Conservation (phyloP, 1,140 invertebrate species). For the Tetragnatha versicolor region DNA sequence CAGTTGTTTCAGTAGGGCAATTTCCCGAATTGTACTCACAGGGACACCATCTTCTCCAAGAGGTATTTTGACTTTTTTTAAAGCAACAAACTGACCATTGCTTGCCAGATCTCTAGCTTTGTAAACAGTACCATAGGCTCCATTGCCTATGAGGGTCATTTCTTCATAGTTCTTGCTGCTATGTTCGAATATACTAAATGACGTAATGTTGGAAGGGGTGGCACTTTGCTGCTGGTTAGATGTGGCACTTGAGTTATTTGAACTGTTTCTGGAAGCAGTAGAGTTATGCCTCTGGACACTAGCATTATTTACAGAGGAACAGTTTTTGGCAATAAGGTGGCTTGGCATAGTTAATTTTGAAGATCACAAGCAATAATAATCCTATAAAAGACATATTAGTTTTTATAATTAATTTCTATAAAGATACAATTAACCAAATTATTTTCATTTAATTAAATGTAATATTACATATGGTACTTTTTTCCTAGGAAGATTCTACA, state of each 20-base stretch:
- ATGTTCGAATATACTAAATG: slow-evolving; percentile 47
- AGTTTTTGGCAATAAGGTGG: slow-evolving; percentile 22
- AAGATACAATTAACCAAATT: neutral
- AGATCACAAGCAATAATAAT: neutral
- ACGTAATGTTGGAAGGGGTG: slow-evolving; percentile 21
- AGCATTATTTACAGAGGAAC: neutral
- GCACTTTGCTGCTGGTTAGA: neutral
- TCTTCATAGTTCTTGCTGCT: slow-evolving; percentile 58
- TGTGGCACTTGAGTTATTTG: neutral
- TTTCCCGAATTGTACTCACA: slow-evolving; percentile 87
- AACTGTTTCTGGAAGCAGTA: neutral
- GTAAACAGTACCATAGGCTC: slow-evolving; percentile 93
- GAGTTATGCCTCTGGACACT: neutral
- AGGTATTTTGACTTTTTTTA: slow-evolving; percentile 88
- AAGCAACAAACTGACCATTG: slow-evolving; percentile 80
- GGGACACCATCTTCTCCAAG: slow-evolving; percentile 90
- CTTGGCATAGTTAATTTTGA: slow-evolving; percentile 31
- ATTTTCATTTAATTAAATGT: neutral
- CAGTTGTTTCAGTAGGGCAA: slow-evolving; percentile 85
- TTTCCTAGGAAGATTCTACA: neutral
- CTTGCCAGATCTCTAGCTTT: slow-evolving; percentile 81
- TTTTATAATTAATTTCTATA: neutral
- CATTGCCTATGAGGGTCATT: slow-evolving; percentile 66
- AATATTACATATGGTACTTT: neutral
- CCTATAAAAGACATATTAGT: neutral